Conservation (phyloP, 2,113 vertebrate species). For the Malurus cyaneus region DNA sequence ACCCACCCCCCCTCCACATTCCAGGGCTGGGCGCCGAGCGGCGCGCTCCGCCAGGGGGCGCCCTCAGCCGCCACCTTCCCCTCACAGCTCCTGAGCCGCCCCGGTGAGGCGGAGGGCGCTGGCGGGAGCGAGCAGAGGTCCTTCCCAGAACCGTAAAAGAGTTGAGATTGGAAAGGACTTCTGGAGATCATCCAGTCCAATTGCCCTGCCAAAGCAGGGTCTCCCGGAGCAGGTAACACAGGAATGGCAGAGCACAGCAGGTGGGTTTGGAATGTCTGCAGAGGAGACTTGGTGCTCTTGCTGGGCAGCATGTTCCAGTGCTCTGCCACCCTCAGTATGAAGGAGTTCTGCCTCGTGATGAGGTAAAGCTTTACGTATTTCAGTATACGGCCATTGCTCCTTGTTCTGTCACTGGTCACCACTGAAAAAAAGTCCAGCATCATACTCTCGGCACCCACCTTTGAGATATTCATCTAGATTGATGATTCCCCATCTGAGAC, state of each 20-base stretch:
- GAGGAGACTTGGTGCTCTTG: not conserved
- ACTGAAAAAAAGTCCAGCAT: not conserved
- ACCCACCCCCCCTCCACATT: too few relatives aligned
- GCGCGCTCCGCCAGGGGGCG: not conserved
- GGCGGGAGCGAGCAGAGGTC: not conserved
- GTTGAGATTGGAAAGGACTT: too few relatives aligned
- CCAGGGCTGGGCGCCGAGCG: too few relatives aligned
- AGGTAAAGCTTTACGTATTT: not conserved
- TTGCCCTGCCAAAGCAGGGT: not conserved
- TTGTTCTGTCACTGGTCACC: not conserved
- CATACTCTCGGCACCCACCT: not conserved
- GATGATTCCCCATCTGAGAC: not conserved
- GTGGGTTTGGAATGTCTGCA: not conserved
- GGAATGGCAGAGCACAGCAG: not conserved
- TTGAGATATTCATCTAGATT: not conserved
- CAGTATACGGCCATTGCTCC: not conserved
- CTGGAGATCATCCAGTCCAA: not conserved
- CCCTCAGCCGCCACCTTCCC: not conserved
- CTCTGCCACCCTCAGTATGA: fast-evolving
- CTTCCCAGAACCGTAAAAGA: fast-evolving
- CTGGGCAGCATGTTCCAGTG: not conserved
- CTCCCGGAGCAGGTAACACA: not conserved
- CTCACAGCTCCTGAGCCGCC: fast-evolving
- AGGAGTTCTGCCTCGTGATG: not conserved
- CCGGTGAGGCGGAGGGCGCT: fast-evolving